Evolutionary conservation across 1,140 invertebrate species (phyloP).

Genomic region (Drosophila paulistorum): DNA sequence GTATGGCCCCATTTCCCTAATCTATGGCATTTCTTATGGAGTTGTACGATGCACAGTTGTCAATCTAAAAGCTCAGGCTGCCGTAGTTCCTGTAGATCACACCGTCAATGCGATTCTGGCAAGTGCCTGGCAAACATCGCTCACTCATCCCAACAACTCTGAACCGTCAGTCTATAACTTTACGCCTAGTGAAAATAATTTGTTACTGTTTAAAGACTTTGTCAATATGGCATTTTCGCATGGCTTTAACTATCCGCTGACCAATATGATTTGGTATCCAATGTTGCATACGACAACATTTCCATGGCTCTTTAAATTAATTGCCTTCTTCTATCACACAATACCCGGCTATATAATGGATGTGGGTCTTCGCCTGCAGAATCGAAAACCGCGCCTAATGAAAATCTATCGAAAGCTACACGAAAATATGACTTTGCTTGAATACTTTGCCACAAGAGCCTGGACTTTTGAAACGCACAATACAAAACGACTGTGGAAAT

Average conservation of each 20-base stretch:
- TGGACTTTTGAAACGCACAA: constrained; percentile 89
- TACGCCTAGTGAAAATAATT: constrained; percentile 86
- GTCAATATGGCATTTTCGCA: constrained; percentile 44
- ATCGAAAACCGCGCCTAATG: constrained; percentile 83
- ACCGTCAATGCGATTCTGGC: constrained; percentile 90
- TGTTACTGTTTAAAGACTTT: constrained; percentile 85
- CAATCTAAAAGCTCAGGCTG: constrained; percentile 84
- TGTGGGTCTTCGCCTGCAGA: constrained; percentile 80
- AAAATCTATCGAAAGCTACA: constrained; percentile 89
- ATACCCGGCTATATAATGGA: constrained; percentile 86
- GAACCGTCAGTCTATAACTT: constrained; percentile 87
- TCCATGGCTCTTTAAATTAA: constrained; percentile 79
- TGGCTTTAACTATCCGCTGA: constrained; percentile 67
- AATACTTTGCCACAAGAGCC: constrained; percentile 86
- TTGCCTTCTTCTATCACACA: constrained; percentile 84
- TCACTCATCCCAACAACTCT: not conserved
- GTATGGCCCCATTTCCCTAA: constrained; percentile 92
- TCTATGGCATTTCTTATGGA: constrained; percentile 88
- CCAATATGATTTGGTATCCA: constrained; percentile 84
- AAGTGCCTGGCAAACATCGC: constrained; percentile 87
- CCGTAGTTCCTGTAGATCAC: constrained; percentile 92
- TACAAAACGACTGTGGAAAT: constrained; percentile 84
- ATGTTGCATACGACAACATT: constrained; percentile 76
- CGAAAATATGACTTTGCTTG: constrained; percentile 86
- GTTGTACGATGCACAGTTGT: constrained; percentile 87